These are phyloP conservation scores for Oedothorax gibbosus DNA, from an alignment of 1,140 invertebrate genomes.

Conservation along the genomic window DNA sequence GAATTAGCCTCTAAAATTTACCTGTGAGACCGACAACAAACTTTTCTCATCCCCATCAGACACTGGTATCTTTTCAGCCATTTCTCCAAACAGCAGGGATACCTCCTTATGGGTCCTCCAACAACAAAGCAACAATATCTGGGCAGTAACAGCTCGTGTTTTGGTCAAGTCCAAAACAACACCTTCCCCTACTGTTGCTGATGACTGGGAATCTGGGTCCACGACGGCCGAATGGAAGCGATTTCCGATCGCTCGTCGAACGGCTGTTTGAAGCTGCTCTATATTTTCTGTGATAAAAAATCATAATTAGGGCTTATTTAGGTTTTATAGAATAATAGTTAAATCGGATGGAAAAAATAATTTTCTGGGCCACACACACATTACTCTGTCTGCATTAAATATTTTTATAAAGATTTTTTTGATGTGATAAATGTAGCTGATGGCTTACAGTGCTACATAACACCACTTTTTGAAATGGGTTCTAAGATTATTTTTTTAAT, in stretches of 20 bases:
- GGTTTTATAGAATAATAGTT: too few relatives aligned
- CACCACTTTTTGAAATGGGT: too few relatives aligned
- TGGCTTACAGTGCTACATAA: too few relatives aligned
- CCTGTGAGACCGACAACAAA: not conserved
- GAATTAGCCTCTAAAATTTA: not conserved
- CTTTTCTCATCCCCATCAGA: not conserved
- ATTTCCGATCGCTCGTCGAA: constrained; percentile 45
- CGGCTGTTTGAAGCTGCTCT: constrained; percentile 31
- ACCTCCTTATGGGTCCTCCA: constrained; percentile 87
- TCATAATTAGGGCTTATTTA: too few relatives aligned
- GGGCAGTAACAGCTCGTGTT: constrained; percentile 74
- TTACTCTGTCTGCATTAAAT: too few relatives aligned
- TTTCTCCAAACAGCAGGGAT: constrained; percentile 75
- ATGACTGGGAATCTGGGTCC: not conserved
- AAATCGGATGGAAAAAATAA: too few relatives aligned
- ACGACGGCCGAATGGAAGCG: constrained; percentile 23
- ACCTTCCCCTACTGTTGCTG: constrained; percentile 55
- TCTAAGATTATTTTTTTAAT: too few relatives aligned
- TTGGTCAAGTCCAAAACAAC: constrained; percentile 63
- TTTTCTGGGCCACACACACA: too few relatives aligned
- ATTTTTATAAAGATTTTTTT: too few relatives aligned
- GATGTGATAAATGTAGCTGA: too few relatives aligned
- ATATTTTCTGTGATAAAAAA: constrained; percentile 59
- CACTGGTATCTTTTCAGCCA: constrained; percentile 65
- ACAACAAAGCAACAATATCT: constrained; percentile 87